phyloP scores from a whole-genome alignment of 2,888 invertebrate species.

The Leucozona laternaria region DNA sequence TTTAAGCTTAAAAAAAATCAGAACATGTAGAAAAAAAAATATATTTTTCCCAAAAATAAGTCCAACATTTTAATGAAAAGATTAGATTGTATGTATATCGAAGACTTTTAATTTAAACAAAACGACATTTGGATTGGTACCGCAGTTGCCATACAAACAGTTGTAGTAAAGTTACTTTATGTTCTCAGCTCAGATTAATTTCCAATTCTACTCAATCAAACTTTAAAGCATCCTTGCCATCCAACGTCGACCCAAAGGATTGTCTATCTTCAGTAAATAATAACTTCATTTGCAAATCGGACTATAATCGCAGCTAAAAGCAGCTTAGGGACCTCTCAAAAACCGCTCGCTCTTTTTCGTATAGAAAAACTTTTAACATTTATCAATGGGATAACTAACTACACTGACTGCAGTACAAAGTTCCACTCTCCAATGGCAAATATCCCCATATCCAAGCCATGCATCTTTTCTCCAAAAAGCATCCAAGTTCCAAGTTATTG shows the following conservation, averaged over 20 bases:
- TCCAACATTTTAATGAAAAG: too few relatives aligned
- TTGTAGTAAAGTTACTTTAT: background rate
- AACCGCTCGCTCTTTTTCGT: conserved; percentile 49
- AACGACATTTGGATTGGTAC: too few relatives aligned
- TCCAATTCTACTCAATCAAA: conserved; percentile 4
- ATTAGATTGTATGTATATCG: too few relatives aligned
- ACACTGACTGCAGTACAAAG: conserved; percentile 45
- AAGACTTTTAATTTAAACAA: too few relatives aligned
- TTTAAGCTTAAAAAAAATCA: too few relatives aligned
- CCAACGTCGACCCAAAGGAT: background rate
- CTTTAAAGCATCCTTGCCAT: background rate
- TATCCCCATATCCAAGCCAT: conserved; percentile 7
- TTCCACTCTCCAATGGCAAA: conserved; percentile 32
- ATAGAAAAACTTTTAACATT: conserved; percentile 66
- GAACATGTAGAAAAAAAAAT: too few relatives aligned
- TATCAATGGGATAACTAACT: conserved; percentile 69
- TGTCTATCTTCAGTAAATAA: conserved; percentile 63
- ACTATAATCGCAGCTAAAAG: conserved; percentile 72
- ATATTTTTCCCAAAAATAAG: too few relatives aligned
- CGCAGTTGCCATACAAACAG: background rate
- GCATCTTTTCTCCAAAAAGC: conserved; percentile 45
- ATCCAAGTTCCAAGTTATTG: conserved; percentile 48
- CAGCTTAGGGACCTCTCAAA: conserved; percentile 71
- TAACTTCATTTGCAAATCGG: conserved; percentile 74
- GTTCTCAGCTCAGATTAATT: background rate